phyloP scores from a whole-genome alignment of 2,888 invertebrate genomes.

The Drosophila vallismaia region DNA sequence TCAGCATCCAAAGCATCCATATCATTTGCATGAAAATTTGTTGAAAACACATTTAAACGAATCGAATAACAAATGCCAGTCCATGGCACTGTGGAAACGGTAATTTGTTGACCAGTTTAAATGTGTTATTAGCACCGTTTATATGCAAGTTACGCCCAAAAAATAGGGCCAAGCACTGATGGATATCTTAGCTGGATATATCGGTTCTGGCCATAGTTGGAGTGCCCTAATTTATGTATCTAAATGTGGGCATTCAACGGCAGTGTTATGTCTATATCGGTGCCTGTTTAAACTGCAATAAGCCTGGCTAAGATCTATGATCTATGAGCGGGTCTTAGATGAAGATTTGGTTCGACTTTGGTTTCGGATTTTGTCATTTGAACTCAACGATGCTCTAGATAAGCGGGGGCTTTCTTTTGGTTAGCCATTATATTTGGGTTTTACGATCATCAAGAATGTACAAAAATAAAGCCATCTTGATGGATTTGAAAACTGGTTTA shows the following conservation, averaged over 20 bases:
- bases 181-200: conserved; percentile 44
- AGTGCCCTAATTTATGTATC: conserved; percentile 71
- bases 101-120: conserved; percentile 77
- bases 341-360: conserved; percentile 13
- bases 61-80: conserved; percentile 59
- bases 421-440: background rate
- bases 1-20: conserved; percentile 16
- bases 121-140: conserved; percentile 76
- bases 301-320: conserved; percentile 69
- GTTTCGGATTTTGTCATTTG: conserved; percentile 16
- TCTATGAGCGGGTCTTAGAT: conserved; percentile 54
- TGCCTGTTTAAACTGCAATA: conserved; percentile 74
- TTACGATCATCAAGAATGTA: background rate
- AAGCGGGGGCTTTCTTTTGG: conserved; percentile 26
- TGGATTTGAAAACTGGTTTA: background rate
- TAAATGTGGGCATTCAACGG: conserved; percentile 70
- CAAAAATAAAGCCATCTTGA: conserved; percentile 5
- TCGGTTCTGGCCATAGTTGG: conserved; percentile 43
- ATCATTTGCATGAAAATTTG: conserved; percentile 76
- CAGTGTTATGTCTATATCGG: conserved; percentile 76
- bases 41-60: conserved; percentile 68
- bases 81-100: conserved; percentile 65
- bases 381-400: conserved; percentile 21
- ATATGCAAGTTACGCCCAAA: conserved; percentile 70
- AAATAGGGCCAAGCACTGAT: conserved; percentile 34